These are phyloP conservation scores for Nomada ferruginata DNA, from an alignment of 2,888 invertebrate genomes.

Conservation along the genomic window DNA sequence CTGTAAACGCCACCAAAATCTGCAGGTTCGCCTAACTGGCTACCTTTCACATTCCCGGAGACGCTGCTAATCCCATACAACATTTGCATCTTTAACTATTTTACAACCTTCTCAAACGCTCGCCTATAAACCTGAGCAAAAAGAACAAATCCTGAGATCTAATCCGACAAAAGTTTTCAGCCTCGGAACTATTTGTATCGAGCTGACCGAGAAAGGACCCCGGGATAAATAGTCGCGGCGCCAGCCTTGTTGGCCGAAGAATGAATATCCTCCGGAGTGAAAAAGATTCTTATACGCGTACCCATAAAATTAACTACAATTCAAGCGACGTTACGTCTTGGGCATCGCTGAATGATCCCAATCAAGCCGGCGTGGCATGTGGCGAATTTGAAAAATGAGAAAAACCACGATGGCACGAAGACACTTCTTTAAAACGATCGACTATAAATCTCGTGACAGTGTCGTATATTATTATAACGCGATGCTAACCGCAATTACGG, in stretches of 20 bases:
- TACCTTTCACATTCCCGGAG: slow-evolving; percentile 2
- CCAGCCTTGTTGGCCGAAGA: too few species aligned
- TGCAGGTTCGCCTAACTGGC: slow-evolving; percentile 4
- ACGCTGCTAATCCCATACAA: neutral
- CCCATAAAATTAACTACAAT: slow-evolving; percentile 34
- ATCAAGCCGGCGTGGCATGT: slow-evolving; percentile 24
- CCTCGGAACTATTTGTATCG: too few species aligned
- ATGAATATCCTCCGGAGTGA: too few species aligned
- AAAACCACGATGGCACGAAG: neutral
- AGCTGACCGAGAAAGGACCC: too few species aligned
- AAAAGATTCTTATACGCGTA: too few species aligned
- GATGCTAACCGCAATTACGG: slow-evolving; percentile 25
- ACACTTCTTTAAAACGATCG: slow-evolving; percentile 5
- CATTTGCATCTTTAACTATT: neutral
- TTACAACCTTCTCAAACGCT: neutral
- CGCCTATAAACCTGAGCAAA: neutral
- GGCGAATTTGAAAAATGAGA: neutral
- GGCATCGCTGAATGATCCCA: slow-evolving; percentile 47
- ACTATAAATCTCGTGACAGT: slow-evolving; percentile 17
- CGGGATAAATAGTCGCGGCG: too few species aligned
- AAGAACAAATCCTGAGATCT: too few species aligned
- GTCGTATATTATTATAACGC: slow-evolving; percentile 21
- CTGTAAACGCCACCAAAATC: slow-evolving; percentile 45
- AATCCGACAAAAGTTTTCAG: too few species aligned
- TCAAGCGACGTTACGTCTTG: slow-evolving; percentile 36